Evolutionary conservation across 2,888 invertebrate genomes (phyloP).

Genomic region (Entomobrya proxima): DNA sequence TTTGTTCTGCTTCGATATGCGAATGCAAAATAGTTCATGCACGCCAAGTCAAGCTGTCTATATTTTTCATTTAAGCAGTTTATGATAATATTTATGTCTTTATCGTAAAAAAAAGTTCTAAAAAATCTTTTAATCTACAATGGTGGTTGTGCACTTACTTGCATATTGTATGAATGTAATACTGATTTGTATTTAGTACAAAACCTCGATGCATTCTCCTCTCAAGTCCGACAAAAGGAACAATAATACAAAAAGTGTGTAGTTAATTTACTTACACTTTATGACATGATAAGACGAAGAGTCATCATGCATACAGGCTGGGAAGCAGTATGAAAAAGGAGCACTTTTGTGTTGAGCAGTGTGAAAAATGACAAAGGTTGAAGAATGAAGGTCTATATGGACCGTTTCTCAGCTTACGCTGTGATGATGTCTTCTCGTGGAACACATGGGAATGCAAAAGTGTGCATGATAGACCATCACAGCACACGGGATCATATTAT

Average conservation of each 20-base stretch:
- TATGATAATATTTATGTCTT: too few relatives aligned
- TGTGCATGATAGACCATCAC: background rate
- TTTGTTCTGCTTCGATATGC: too few relatives aligned
- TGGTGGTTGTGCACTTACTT: too few relatives aligned
- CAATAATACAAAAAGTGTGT: background rate
- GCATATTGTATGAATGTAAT: too few relatives aligned
- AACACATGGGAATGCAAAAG: background rate
- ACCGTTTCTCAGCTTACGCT: background rate
- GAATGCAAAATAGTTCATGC: too few relatives aligned
- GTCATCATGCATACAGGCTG: slow-evolving; percentile 9
- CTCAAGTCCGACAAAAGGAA: slow-evolving; percentile 18
- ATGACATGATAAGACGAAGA: background rate
- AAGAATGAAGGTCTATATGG: slow-evolving; percentile 49
- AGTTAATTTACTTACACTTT: background rate
- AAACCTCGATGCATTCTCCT: background rate
- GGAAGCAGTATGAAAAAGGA: background rate
- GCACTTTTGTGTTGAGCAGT: slow-evolving; percentile 23
- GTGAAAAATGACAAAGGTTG: slow-evolving; percentile 49
- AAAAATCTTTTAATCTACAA: too few relatives aligned
- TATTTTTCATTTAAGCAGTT: too few relatives aligned
- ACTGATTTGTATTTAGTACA: too few relatives aligned
- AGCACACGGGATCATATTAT: background rate
- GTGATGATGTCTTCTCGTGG: background rate
- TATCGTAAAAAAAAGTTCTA: too few relatives aligned
- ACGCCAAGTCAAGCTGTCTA: too few relatives aligned